phyloP scores from a whole-genome alignment of 1,140 invertebrate species.

The Sminthurinus signatus region DNA sequence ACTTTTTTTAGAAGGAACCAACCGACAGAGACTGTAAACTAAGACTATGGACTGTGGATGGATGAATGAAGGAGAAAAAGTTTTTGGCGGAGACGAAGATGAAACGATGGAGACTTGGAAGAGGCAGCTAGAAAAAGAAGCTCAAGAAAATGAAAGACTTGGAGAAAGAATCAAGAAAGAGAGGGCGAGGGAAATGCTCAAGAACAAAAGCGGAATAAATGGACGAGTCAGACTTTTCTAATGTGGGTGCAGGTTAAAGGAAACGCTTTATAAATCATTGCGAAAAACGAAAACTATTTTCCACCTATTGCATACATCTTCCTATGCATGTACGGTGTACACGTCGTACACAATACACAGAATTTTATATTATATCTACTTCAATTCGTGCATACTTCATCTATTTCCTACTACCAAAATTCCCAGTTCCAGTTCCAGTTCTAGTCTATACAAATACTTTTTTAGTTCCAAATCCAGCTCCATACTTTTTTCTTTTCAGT shows the following conservation, averaged over 20 bases:
- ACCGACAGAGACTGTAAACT: too few relatives aligned
- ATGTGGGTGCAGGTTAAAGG: slow-evolving; percentile 39
- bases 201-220: slow-evolving; percentile 39
- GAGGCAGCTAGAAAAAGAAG: neutral
- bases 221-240: slow-evolving; percentile 34
- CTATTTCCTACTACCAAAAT: too few relatives aligned
- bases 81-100: slow-evolving; percentile 24
- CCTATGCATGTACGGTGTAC: too few relatives aligned
- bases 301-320: slow-evolving; percentile 22
- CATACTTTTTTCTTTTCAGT: too few relatives aligned
- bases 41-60: slow-evolving; percentile 12
- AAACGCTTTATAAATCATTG: slow-evolving; percentile 40
- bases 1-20: too few relatives aligned
- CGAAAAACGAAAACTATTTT: slow-evolving; percentile 39
- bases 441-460: too few relatives aligned
- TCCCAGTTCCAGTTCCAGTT: too few relatives aligned
- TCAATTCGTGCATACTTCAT: too few relatives aligned
- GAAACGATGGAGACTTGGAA: slow-evolving; percentile 16
- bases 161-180: slow-evolving; percentile 22
- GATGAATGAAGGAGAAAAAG: slow-evolving; percentile 8
- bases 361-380: too few relatives aligned
- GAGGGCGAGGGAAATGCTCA: slow-evolving; percentile 18
- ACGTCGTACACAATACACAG: too few relatives aligned
- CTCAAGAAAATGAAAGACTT: too few relatives aligned
- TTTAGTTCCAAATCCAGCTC: too few relatives aligned